Evolutionary conservation across 1,140 invertebrate genomes (phyloP).

Genomic region (Andricus grossulariae): DNA sequence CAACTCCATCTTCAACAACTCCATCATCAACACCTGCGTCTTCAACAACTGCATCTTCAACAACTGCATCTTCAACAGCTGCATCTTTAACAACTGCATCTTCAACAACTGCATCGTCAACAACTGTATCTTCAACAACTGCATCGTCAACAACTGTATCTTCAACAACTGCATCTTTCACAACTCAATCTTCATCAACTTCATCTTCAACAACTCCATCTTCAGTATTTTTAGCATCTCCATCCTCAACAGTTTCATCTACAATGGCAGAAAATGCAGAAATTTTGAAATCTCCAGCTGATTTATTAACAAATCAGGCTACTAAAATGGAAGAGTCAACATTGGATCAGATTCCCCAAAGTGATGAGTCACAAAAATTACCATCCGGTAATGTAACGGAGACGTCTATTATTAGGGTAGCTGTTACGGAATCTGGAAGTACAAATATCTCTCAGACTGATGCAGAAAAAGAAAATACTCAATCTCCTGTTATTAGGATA

Average conservation of each 20-base stretch:
- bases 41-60: background rate
- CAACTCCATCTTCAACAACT: background rate
- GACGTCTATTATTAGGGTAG: slow-evolving; percentile 56
- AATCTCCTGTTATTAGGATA: slow-evolving; percentile 64
- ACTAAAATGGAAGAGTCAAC: background rate
- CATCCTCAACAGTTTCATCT: background rate
- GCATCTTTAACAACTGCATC: background rate
- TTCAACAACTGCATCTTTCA: background rate
- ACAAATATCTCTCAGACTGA: slow-evolving; percentile 37
- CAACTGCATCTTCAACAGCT: background rate
- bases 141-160: background rate
- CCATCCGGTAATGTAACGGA: slow-evolving; percentile 47
- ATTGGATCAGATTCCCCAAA: background rate
- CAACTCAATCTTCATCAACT: background rate
- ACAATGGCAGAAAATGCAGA: background rate
- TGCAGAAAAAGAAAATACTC: slow-evolving; percentile 44
- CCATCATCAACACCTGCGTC: background rate
- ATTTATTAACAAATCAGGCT: background rate
- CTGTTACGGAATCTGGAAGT: slow-evolving; percentile 49
- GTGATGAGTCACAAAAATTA: slow-evolving; percentile 12
- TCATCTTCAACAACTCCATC: background rate
- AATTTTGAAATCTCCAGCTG: background rate
- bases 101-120: background rate
- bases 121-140: background rate
- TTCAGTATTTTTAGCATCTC: background rate